phyloP scores from a whole-genome alignment of 2,797 vertebrate genomes.

The Melanotaenia pygmaea region DNA sequence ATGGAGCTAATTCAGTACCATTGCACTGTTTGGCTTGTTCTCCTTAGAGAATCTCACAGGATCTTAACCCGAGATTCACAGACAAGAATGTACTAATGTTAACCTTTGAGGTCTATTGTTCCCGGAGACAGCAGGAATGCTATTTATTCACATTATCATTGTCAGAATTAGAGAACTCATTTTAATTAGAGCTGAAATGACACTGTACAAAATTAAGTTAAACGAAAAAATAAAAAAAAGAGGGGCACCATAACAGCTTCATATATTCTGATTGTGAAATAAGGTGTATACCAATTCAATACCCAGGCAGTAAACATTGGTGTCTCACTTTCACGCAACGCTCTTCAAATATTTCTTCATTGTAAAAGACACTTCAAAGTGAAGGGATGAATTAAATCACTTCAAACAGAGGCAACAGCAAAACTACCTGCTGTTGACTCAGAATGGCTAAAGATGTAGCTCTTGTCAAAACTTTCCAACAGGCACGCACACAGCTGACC shows the following conservation, averaged over 20 bases:
- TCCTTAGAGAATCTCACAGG: conserved; percentile 31
- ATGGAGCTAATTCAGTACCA: conserved; percentile 3
- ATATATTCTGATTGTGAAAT: neutral
- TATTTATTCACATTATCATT: conserved; percentile 44
- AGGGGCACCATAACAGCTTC: conserved; percentile 9
- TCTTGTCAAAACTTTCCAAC: conserved; percentile 54
- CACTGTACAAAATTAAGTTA: neutral
- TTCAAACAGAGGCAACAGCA: conserved; percentile 27
- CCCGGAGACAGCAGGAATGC: conserved; percentile 31
- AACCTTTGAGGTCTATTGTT: conserved; percentile 53
- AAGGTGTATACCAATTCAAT: neutral
- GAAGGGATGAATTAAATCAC: conserved; percentile 37
- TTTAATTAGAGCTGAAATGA: neutral
- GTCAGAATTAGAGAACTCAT: conserved; percentile 11
- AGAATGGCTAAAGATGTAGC: conserved; percentile 41
- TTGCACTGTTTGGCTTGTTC: conserved; percentile 19
- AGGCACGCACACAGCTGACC: conserved; percentile 63
- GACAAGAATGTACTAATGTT: conserved; percentile 45
- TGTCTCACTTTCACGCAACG: conserved; percentile 21
- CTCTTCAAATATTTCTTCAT: conserved; percentile 19
- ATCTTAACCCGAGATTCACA: conserved; percentile 42
- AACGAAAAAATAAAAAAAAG: neutral
- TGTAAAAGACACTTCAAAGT: conserved; percentile 48
- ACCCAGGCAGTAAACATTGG: neutral
- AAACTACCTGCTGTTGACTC: conserved; percentile 58